Evolutionary conservation across 92 coral and sea anemone species (phyloP).

Genomic region (Porites cylindrica): DNA sequence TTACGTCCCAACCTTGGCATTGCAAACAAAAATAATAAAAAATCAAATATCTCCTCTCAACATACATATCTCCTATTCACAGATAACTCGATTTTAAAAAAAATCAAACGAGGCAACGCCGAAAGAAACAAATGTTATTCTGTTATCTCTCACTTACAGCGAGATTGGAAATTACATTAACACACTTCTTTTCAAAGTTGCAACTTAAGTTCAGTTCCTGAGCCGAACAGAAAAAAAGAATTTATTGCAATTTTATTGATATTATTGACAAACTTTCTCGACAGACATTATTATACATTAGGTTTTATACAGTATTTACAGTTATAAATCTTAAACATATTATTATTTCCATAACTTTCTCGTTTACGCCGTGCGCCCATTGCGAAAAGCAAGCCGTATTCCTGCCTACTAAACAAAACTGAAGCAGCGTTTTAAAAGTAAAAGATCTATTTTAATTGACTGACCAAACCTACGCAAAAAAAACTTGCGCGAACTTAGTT

Average conservation of each 20-base stretch:
- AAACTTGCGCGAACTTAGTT: background rate
- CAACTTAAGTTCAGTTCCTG: background rate
- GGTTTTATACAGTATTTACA: conserved; percentile 39
- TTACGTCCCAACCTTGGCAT: too few relatives aligned
- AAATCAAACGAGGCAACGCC: background rate
- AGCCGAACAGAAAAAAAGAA: background rate
- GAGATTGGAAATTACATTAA: too few relatives aligned
- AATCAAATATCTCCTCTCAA: background rate
- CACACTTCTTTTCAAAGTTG: too few relatives aligned
- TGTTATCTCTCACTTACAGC: background rate
- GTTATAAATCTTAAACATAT: conserved; percentile 1
- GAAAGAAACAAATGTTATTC: background rate
- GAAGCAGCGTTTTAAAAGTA: too few relatives aligned
- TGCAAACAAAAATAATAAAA: too few relatives aligned
- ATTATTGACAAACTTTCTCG: background rate
- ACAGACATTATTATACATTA: background rate
- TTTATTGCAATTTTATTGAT: conserved; percentile 11
- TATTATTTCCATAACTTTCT: conserved; percentile 4
- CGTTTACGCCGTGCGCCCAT: background rate
- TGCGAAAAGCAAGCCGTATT: background rate
- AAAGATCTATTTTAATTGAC: too few relatives aligned
- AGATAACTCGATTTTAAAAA: background rate
- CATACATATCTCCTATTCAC: background rate
- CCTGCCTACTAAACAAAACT: too few relatives aligned
- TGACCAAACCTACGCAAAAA: background rate